phyloP scores from a whole-genome alignment of 2,888 invertebrate species.

The Trissolcus japonicus region DNA sequence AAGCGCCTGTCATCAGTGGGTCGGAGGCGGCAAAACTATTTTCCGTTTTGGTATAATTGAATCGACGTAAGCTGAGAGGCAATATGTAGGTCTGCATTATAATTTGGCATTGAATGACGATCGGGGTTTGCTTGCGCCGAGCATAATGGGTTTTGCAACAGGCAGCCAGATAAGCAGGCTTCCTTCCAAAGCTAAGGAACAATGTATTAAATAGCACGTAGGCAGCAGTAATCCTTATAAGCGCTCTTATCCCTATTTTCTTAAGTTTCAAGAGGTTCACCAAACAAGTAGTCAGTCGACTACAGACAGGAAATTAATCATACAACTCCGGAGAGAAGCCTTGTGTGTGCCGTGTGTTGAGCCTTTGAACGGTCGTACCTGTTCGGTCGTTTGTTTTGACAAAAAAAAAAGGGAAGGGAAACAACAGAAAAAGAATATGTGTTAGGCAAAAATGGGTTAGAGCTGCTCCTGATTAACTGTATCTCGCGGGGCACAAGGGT shows the following conservation, averaged over 20 bases:
- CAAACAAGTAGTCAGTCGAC: constrained; percentile 50
- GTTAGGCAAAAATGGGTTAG: constrained; percentile 42
- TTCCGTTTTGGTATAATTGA: constrained; percentile 24
- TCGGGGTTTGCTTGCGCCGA: constrained; percentile 44
- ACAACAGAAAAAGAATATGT: neutral
- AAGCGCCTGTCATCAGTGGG: too few species aligned
- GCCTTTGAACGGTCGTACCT: constrained; percentile 2
- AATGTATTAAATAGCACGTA: constrained; percentile 58
- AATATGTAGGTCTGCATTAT: constrained; percentile 43
- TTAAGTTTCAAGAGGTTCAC: constrained; percentile 55
- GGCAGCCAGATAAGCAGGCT: constrained; percentile 56
- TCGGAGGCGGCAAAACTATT: too few species aligned
- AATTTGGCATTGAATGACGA: constrained; percentile 55
- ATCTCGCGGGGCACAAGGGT: constrained; percentile 26
- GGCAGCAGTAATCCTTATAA: constrained; percentile 57
- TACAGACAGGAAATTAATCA: constrained; percentile 58
- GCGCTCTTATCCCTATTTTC: constrained; percentile 57
- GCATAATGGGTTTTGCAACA: constrained; percentile 51
- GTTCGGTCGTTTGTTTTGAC: neutral
- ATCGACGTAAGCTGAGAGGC: constrained; percentile 21
- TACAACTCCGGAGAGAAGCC: constrained; percentile 54
- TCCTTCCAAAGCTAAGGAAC: constrained; percentile 52
- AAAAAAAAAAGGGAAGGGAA: neutral
- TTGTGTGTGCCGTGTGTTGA: constrained; percentile 38
- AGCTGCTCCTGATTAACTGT: constrained; percentile 35